Conservation (phyloP, 2,113 vertebrate genomes). For the Ammodramus savannarum region DNA sequence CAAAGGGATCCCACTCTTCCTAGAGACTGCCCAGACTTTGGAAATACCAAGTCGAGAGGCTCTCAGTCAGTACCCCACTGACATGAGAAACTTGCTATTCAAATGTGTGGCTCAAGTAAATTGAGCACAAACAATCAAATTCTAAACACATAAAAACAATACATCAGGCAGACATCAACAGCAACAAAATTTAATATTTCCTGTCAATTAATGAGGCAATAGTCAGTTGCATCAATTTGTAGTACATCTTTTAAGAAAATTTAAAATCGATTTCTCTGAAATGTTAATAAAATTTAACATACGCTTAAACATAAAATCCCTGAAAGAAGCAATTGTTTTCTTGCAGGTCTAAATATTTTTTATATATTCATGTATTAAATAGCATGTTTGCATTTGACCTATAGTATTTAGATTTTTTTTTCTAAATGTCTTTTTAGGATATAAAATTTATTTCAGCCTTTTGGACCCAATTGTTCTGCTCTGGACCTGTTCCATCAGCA, state of each 20-base stretch:
- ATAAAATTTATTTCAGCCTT: not conserved
- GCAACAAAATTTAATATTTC: not conserved
- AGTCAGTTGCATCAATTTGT: not conserved
- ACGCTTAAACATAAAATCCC: not conserved
- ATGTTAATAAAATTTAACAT: not conserved
- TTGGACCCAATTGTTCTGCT: not conserved
- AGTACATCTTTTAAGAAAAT: not conserved
- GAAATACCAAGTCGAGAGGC: not conserved
- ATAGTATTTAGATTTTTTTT: not conserved
- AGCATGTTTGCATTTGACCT: not conserved
- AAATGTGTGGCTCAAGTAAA: not conserved
- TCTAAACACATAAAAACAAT: not conserved
- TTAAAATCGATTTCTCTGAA: not conserved
- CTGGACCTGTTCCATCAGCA: not conserved
- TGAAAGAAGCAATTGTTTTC: not conserved
- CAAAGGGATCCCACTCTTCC: not conserved
- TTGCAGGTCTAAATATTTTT: not conserved
- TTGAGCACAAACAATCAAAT: not conserved
- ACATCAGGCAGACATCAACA: not conserved
- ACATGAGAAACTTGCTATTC: not conserved
- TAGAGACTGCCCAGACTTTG: accelerated
- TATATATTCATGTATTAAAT: not conserved
- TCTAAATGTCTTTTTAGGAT: not conserved
- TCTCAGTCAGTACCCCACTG: not conserved
- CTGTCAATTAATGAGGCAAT: not conserved